These are phyloP conservation scores for Thymelicus acteon DNA, from an alignment of 2,888 invertebrate genomes.

Conservation along the genomic window DNA sequence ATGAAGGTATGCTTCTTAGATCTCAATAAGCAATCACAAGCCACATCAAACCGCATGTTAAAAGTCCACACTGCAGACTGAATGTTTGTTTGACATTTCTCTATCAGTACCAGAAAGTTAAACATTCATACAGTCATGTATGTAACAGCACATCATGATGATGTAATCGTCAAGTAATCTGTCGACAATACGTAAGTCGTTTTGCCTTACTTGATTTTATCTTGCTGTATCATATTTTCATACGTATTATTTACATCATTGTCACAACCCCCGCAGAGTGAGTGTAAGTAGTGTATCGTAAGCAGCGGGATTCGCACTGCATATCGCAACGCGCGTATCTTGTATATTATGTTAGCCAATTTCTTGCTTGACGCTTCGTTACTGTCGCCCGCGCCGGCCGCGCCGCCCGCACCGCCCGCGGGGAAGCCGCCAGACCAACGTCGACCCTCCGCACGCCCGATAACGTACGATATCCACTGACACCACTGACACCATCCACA, in stretches of 20 bases:
- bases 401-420: not conserved
- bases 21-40: no score
- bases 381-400: not conserved
- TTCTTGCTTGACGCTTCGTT: constrained; percentile 1
- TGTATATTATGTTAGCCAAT: not conserved
- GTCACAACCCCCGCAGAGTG: not conserved
- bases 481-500: constrained; percentile 1
- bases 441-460: constrained; percentile 27
- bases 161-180: no score
- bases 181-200: no score
- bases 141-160: no score
- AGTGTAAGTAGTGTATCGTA: not conserved
- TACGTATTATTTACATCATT: not conserved
- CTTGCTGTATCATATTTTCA: no score
- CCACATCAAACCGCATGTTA: no score
- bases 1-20: no score
- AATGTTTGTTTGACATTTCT: no score
- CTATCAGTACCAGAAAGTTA: no score
- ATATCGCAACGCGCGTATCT: not conserved
- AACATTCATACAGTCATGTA: no score
- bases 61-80: no score
- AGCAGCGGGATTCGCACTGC: not conserved
- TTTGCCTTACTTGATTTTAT: no score
- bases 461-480: not conserved
- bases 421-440: constrained; percentile 2